phyloP scores from a whole-genome alignment of 2,113 vertebrate species.

The Hirundichthys speculiger region DNA sequence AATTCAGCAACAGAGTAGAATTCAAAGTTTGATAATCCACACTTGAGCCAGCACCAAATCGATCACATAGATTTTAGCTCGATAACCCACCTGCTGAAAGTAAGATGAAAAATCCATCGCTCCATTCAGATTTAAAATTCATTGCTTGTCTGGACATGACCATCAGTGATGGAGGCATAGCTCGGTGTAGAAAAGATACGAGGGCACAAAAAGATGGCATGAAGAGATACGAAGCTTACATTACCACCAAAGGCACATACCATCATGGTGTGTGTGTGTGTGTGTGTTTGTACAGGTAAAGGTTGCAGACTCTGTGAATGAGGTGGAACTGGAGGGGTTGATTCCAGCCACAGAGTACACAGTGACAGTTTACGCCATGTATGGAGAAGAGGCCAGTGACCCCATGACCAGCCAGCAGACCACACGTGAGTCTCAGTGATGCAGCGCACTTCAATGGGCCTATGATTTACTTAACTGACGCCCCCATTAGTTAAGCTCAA shows the following conservation, averaged over 20 bases:
- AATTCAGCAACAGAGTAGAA: too few relatives aligned
- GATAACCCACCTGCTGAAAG: slow-evolving; percentile 2
- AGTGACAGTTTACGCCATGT: slow-evolving; percentile 95
- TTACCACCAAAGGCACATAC: slow-evolving; percentile 1
- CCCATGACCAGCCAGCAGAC: slow-evolving; percentile 94
- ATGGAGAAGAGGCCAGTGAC: slow-evolving; percentile 97
- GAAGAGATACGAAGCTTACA: background rate
- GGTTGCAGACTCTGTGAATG: slow-evolving; percentile 84
- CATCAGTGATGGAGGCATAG: background rate
- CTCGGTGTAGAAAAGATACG: slow-evolving; percentile 4
- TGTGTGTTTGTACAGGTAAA: slow-evolving; percentile 85
- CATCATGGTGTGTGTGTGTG: slow-evolving; percentile 22
- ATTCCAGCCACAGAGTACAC: slow-evolving; percentile 94
- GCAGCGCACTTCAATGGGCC: background rate
- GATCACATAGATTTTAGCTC: background rate
- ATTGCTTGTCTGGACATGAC: slow-evolving; percentile 10
- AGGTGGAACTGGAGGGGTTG: slow-evolving; percentile 87
- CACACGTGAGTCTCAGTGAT: slow-evolving; percentile 82
- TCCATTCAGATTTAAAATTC: background rate
- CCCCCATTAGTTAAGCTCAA: background rate
- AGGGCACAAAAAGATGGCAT: background rate
- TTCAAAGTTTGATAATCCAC: too few relatives aligned
- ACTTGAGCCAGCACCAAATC: too few relatives aligned
- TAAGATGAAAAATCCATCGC: background rate
- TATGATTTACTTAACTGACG: background rate